Conservation (phyloP, 2,888 invertebrate genomes). For the Acrobasis consociella region DNA sequence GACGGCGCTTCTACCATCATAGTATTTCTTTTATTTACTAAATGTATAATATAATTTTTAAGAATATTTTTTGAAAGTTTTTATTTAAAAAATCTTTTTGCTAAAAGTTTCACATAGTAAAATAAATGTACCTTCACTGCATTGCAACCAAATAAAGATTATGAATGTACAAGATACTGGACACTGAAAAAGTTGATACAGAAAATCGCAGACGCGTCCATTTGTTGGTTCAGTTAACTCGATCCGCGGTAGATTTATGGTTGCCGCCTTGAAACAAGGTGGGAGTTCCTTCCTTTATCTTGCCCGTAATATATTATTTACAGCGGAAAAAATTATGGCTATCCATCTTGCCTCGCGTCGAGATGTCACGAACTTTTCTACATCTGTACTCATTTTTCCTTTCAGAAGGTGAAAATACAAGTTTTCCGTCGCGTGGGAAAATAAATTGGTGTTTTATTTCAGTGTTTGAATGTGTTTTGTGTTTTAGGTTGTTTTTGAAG, state of each 20-base stretch:
- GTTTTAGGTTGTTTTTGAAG: not conserved
- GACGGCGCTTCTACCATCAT: no score
- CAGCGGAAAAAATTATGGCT: slow-evolving; percentile 52
- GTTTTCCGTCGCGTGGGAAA: slow-evolving; percentile 3
- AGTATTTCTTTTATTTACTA: no score
- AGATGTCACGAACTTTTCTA: slow-evolving; percentile 49
- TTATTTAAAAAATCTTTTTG: no score
- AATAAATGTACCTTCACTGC: not conserved
- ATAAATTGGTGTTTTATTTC: not conserved
- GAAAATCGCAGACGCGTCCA: slow-evolving; percentile 56
- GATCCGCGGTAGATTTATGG: slow-evolving; percentile 50
- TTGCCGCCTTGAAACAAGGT: slow-evolving; percentile 54
- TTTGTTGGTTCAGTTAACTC: slow-evolving; percentile 53
- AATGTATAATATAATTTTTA: no score
- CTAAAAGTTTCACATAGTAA: no score
- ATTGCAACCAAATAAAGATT: slow-evolving; percentile 29
- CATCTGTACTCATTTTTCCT: slow-evolving; percentile 39
- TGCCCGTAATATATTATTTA: slow-evolving; percentile 58
- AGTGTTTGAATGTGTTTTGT: not conserved
- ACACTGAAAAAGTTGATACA: slow-evolving; percentile 58
- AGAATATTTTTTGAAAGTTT: no score
- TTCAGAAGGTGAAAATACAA: slow-evolving; percentile 26
- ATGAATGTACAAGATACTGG: slow-evolving; percentile 43
- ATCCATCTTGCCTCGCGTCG: slow-evolving; percentile 49
- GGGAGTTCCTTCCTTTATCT: slow-evolving; percentile 53